Base-by-base conservation (phyloP, 2,797 vertebrate genomes). In the Coranthus polyacanthus region DNA sequence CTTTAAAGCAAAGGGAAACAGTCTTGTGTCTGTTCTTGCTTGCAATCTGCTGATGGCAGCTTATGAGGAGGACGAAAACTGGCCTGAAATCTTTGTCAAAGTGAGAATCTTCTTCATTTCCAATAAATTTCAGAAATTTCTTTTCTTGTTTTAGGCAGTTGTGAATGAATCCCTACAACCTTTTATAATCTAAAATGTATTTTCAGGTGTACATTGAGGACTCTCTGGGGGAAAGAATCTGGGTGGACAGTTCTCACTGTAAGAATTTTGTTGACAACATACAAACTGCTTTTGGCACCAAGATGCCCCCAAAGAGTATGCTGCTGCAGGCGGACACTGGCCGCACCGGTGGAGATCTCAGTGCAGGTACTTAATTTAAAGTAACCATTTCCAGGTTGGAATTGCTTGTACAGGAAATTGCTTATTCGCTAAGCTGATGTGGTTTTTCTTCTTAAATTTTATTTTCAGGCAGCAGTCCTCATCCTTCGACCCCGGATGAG, bases 11-110 rank as follows among this genome's bases (percentile, higher is more conserved):
- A 99, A 99, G 86, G 98, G 98, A 8, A 99, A 99, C 68, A 98
- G 96, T 76, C 92, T 99, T 0, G 98, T 99, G 51, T 98, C 98
- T 0, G 97, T 99, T 68, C 88, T 99, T 44, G 95, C 97, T 10
- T 98, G 98, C 67, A 99, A 96, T 84, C 94, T 99, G 17, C 95
- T 99, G 63, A 99, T 99, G 98, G 98, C 98, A 0, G 98, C 98
- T 0, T 99, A 99, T 0, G 98, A 99, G 76, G 98, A 99, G 65
- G 98, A 99, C 0, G 98, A 99, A 81, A 99, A 99, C 92, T 99
- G 98, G 98, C 98, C 98, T 0, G 98, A 99, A 88, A 98, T 99
- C 75, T 99, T 99, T 69, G 98, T 99, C 20, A 99, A 99, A 93
- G 98, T 93, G 61, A 72, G 89, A 11, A 47, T 8, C 6, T n/a